phyloP scores from a whole-genome alignment of 2,888 invertebrate species.

The Drosophila sordidapex region DNA sequence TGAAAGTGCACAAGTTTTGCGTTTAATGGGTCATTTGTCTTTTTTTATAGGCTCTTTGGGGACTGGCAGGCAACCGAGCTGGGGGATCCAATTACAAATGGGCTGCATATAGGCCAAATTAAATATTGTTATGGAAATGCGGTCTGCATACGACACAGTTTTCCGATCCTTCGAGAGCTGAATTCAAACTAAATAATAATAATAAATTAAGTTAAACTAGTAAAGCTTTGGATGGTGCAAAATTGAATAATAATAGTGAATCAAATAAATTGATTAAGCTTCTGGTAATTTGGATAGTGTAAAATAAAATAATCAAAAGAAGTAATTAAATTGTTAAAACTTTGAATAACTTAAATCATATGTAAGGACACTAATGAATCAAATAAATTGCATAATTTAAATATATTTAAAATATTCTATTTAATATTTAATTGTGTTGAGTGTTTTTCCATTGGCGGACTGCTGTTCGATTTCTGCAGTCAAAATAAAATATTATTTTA shows the following conservation, averaged over 20 bases:
- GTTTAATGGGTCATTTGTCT: slow-evolving; percentile 81
- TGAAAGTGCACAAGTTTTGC: slow-evolving; percentile 78
- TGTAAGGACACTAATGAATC: too few species aligned
- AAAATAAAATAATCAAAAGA: background rate
- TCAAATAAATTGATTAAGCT: background rate
- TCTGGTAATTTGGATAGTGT: background rate
- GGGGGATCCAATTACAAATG: slow-evolving; percentile 27
- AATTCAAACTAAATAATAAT: background rate
- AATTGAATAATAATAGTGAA: background rate
- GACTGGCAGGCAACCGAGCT: slow-evolving; percentile 5
- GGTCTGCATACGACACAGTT: slow-evolving; percentile 5
- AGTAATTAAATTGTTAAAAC: background rate
- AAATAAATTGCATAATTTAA: background rate
- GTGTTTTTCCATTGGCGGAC: background rate
- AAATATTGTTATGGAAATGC: slow-evolving; percentile 43
- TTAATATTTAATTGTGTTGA: background rate
- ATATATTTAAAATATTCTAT: background rate
- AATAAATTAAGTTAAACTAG: background rate
- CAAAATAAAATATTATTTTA: background rate
- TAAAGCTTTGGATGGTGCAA: background rate
- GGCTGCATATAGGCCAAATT: slow-evolving; percentile 51
- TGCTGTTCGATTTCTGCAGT: background rate
- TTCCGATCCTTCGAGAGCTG: background rate
- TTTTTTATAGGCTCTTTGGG: slow-evolving; percentile 64
- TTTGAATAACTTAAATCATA: background rate